These are phyloP conservation scores for Pyrrhura leucotis DNA, from an alignment of 2,797 vertebrate genomes.

Conservation along the genomic window DNA sequence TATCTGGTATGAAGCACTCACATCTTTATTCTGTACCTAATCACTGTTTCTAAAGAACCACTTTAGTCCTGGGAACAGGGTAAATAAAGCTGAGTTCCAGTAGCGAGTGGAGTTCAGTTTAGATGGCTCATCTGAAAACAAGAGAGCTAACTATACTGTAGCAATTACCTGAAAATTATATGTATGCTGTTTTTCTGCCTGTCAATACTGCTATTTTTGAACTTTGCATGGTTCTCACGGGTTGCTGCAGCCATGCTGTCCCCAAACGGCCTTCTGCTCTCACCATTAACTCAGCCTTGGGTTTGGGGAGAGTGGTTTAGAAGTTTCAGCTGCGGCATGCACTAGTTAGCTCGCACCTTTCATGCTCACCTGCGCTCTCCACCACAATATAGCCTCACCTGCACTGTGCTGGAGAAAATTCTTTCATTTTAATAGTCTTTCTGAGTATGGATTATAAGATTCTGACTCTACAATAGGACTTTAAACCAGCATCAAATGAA, in stretches of 20 bases:
- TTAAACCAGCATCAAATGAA: not conserved
- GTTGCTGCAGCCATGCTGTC: slow-evolving; percentile 56
- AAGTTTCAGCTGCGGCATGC: not conserved
- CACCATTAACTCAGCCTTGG: not conserved
- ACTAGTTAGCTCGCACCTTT: not conserved
- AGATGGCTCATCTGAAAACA: slow-evolving; percentile 50
- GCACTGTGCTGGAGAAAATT: not conserved
- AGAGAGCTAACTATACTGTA: slow-evolving; percentile 69
- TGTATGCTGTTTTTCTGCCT: slow-evolving; percentile 71
- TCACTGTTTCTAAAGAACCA: not conserved
- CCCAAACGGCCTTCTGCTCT: slow-evolving; percentile 1
- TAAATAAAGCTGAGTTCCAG: slow-evolving; percentile 1
- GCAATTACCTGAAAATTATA: slow-evolving; percentile 81
- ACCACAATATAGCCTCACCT: not conserved
- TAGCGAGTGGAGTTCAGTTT: slow-evolving; percentile 27
- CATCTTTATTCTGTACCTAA: not conserved
- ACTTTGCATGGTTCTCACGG: slow-evolving; percentile 54
- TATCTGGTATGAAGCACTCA: not conserved
- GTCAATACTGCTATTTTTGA: slow-evolving; percentile 74
- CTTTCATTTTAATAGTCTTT: not conserved
- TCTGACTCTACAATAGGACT: not conserved
- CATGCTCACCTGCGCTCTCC: not conserved
- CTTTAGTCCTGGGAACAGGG: not conserved
- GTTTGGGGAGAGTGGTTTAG: not conserved
- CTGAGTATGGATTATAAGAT: not conserved